Evolutionary conservation across 2,888 invertebrate species (phyloP), one percentile per base, ranked within the genome.

Genomic region (Ochropleura plecta): DNA sequence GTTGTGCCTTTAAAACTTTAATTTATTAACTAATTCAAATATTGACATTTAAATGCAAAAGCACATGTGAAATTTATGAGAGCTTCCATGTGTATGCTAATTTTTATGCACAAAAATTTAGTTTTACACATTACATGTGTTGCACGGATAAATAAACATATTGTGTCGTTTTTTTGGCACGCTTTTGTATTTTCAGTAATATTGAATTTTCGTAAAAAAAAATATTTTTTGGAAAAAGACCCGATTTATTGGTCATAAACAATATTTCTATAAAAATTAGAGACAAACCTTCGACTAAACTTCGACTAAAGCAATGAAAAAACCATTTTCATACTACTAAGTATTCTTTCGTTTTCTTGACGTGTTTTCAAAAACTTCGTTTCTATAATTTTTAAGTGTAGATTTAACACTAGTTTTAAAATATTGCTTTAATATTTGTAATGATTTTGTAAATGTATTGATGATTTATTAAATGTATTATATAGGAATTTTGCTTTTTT

Each of bases 361-460:
- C 40, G 16, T 76, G 30, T 70, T 10, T n/a, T 65, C 64, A 55
- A 70, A 70, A 55, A 44, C 63, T 51, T 70, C 0, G 51, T 76
- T 81, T 74, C 68, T 76, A 70, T 73, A 9, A 20, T 57, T 67
- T 79, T 70, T 78, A 64, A 67, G 69, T 67, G 62, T 81, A 79
- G 76, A 73, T 81, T 65, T 81, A 84, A 68, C 51, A 72, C 62
- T 78, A 81, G 59, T 73, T 77, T 79, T 73, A 70, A 75, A 76
- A 79, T 84, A 70, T 69, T 76, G 82, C 79, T 84, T 85, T 73
- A 78, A 79, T 76, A 76, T 73, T 84, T 82, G 66, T 86, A 81
- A 78, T 63, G 51, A 42, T 81, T 85, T 84, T 84, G 70, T 73
- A 81, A 81, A 66, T 75, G 74, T 79, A 71, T 83, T 82, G 66